Percentiles rank a stretch among this genome's conserved stretches.
Conservation (phyloP, 2,888 invertebrate species). For the Chrysina gloriosa region DNA sequence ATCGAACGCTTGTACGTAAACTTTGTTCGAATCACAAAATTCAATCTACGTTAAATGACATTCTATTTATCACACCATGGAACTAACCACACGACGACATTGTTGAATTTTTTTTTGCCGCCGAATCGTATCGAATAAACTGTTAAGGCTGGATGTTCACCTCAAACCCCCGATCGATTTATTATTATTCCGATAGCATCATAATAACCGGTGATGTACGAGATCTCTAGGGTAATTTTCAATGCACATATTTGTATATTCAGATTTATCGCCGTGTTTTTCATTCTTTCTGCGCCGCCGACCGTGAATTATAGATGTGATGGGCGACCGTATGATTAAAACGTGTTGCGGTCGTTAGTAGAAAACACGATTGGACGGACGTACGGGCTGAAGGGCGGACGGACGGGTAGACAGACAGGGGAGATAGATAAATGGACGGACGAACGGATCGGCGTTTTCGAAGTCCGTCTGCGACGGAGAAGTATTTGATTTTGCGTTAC, state of each 20-base stretch:
- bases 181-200: conserved; percentile 22
- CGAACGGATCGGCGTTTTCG: not conserved
- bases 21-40: too few relatives aligned
- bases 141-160: not conserved
- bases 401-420: not conserved
- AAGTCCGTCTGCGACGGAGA: not conserved
- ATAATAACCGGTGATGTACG: conserved; percentile 22
- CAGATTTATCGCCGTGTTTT: conserved; percentile 37
- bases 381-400: not conserved
- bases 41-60: too few relatives aligned
- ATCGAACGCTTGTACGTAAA: too few relatives aligned
- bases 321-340: conserved; percentile 23
- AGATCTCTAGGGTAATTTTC: conserved; percentile 31
- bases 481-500: not conserved
- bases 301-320: conserved; percentile 29
- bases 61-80: too few relatives aligned
- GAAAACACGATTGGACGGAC: not conserved
- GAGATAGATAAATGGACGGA: not conserved
- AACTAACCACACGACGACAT: not conserved
- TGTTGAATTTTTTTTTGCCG: not conserved
- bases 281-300: conserved; percentile 3
- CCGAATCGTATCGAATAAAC: not conserved
- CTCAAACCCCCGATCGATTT: conserved; percentile 21
- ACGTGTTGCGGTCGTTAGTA: conserved; percentile 7
- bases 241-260: conserved; percentile 38